Conservation (phyloP, 2,797 vertebrate genomes). For the Micromesistius poutassou region DNA sequence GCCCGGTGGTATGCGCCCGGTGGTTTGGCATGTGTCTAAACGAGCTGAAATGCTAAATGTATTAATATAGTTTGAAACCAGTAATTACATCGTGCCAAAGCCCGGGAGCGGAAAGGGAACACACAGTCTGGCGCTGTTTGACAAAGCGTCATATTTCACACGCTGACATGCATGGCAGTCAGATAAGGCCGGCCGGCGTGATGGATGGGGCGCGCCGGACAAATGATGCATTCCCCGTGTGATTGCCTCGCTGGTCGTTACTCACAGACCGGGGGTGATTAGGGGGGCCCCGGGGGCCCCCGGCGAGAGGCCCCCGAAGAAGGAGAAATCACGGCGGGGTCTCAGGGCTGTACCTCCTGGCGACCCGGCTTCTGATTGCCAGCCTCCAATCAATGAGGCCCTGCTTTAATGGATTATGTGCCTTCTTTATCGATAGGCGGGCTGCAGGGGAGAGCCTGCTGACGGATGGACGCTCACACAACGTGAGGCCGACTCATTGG, state of each 20-base stretch:
- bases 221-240: conserved; percentile 69
- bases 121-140: conserved; percentile 41
- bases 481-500: neutral
- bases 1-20: no score
- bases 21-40: neutral
- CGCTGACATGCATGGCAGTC: conserved; percentile 62
- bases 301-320: conserved; percentile 40
- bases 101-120: conserved; percentile 31
- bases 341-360: conserved; percentile 45
- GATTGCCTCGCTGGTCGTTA: conserved; percentile 70
- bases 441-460: conserved; percentile 34
- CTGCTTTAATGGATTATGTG: conserved; percentile 57
- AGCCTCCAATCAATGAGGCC: conserved; percentile 50
- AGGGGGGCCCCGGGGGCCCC: conserved; percentile 36
- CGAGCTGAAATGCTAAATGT: no score
- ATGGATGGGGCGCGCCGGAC: conserved; percentile 56
- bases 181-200: conserved; percentile 66
- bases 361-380: conserved; percentile 50
- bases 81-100: conserved; percentile 57
- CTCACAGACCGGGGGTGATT: conserved; percentile 44
- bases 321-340: conserved; percentile 44
- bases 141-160: conserved; percentile 65
- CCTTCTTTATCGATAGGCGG: conserved; percentile 51
- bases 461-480: neutral
- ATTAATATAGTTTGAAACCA: conserved; percentile 34